Percentiles rank a stretch among this genome's conserved stretches.
Evolutionary conservation across 1,140 invertebrate species (phyloP).

Genomic region (Zaprionus taronus): DNA sequence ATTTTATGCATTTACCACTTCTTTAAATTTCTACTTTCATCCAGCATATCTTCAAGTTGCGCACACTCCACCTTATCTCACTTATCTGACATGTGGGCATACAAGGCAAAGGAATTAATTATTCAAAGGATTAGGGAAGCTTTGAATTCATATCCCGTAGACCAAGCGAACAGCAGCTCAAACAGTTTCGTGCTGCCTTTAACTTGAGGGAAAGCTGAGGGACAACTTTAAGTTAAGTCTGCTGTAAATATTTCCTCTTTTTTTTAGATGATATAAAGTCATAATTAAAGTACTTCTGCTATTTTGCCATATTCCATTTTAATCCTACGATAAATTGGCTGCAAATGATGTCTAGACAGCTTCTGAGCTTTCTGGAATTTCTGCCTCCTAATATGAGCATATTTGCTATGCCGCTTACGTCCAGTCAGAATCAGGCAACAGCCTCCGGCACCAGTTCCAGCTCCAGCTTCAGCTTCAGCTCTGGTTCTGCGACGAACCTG

Average conservation of each 20-base stretch:
- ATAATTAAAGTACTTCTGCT: slow-evolving; percentile 20
- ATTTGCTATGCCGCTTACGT: slow-evolving; percentile 55
- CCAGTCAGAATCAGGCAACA: slow-evolving; percentile 21
- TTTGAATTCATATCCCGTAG: slow-evolving; percentile 13
- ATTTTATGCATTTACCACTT: too few relatives aligned
- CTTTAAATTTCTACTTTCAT: background rate
- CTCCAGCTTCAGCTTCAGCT: background rate
- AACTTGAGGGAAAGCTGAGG: background rate
- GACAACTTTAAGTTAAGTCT: background rate
- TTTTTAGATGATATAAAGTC: background rate
- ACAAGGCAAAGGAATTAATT: slow-evolving; percentile 61
- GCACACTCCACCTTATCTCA: background rate
- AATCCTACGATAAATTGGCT: slow-evolving; percentile 49
- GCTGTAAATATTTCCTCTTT: background rate
- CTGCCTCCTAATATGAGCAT: slow-evolving; percentile 18
- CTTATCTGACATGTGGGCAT: slow-evolving; percentile 7
- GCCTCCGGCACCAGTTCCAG: background rate
- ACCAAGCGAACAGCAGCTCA: background rate
- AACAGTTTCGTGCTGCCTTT: background rate
- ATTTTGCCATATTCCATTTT: slow-evolving; percentile 18
- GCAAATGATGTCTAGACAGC: slow-evolving; percentile 71
- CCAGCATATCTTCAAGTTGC: background rate
- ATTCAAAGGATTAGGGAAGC: slow-evolving; percentile 57
- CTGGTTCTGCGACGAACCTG: background rate
- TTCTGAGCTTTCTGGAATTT: background rate